Conservation (phyloP, 35 echinoderm and acorn worm species). For the Ptychodera flava region DNA sequence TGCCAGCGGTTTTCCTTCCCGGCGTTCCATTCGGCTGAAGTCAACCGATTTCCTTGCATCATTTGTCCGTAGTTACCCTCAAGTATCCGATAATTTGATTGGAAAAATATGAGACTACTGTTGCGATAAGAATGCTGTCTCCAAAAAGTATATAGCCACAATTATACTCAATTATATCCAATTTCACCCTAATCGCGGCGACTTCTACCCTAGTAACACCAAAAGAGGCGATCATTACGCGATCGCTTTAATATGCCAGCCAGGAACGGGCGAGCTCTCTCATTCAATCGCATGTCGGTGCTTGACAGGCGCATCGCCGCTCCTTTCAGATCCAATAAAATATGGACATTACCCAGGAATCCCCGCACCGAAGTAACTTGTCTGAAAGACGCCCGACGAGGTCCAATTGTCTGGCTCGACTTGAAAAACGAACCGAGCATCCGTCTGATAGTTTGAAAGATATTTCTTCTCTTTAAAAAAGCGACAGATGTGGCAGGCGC, state of each 20-base stretch:
- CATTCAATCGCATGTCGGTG: no score
- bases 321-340: no score
- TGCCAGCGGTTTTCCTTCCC: neutral
- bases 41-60: neutral
- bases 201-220: neutral
- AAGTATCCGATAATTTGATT: neutral
- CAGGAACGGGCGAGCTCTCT: no score
- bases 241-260: neutral
- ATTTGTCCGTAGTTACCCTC: neutral
- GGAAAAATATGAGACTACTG: conserved; percentile 1
- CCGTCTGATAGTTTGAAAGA: no score
- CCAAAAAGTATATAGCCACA: neutral
- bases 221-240: neutral
- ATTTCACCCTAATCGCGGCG: neutral
- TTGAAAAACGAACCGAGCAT: no score
- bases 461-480: no score
- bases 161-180: neutral
- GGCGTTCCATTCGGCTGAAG: neutral
- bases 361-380: no score
- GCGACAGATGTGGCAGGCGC: neutral
- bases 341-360: no score
- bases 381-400: no score
- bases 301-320: no score
- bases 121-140: neutral
- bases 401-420: no score